A percentile compares a stretch with the other conserved stretches of the same genome.
Conservation (phyloP, 1,140 invertebrate genomes). For the Pararge aegeria region DNA sequence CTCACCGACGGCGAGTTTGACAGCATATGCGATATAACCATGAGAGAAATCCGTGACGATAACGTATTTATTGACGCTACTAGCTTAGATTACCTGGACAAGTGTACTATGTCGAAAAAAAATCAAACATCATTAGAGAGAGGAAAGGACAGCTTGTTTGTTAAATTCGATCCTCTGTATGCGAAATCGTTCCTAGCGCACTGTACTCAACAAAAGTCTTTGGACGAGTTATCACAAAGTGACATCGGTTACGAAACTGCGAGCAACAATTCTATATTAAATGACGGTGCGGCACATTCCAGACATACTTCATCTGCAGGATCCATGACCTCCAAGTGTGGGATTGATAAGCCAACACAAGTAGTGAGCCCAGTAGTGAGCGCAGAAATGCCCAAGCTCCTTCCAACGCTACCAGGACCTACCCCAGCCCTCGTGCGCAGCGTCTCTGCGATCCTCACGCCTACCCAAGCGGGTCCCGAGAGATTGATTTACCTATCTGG, state of each 20-base stretch:
- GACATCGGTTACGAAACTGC: constrained; percentile 71
- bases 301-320: constrained; percentile 49
- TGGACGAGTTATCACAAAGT: constrained; percentile 37
- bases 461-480: constrained; percentile 60
- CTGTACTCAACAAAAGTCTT: constrained; percentile 34
- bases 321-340: constrained; percentile 35
- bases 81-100: constrained; percentile 63
- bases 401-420: constrained; percentile 28
- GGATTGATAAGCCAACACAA: constrained; percentile 63
- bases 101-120: constrained; percentile 57
- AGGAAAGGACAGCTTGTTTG: constrained; percentile 80
- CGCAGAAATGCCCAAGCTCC: constrained; percentile 38
- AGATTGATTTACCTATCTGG: constrained; percentile 60
- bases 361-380: constrained; percentile 62
- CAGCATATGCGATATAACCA: constrained; percentile 66
- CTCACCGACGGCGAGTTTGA: constrained; percentile 61
- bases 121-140: constrained; percentile 59
- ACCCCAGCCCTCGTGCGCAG: constrained; percentile 57
- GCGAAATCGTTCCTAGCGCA: constrained; percentile 39
- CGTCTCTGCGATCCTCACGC: constrained; percentile 65
- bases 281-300: constrained; percentile 45
- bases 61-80: constrained; percentile 60
- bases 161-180: constrained; percentile 83
- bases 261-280: constrained; percentile 51
- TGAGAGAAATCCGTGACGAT: constrained; percentile 59